Conservation (phyloP, 2,888 invertebrate species). For the Drosophila suboccidentalis region DNA sequence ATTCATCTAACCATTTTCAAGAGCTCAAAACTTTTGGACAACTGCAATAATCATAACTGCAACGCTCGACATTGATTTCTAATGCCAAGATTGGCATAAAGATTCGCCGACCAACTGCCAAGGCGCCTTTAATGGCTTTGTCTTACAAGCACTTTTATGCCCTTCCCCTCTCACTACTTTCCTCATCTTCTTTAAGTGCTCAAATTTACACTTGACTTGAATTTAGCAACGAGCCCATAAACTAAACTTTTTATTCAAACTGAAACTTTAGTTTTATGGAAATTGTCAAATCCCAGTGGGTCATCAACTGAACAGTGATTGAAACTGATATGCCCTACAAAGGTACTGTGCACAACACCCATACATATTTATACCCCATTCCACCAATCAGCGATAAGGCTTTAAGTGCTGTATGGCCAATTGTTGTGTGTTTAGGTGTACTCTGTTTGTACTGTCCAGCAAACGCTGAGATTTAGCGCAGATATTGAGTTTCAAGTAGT, state of each 20-base stretch:
- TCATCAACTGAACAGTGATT: constrained; percentile 53
- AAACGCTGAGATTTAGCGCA: background rate
- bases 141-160: constrained; percentile 65
- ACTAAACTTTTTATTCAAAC: constrained; percentile 60
- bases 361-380: constrained; percentile 13
- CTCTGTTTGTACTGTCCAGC: constrained; percentile 25
- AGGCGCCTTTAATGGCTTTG: constrained; percentile 75
- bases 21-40: constrained; percentile 61
- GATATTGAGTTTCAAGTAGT: constrained; percentile 24
- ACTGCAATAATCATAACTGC: constrained; percentile 81
- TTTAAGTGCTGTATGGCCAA: constrained; percentile 32
- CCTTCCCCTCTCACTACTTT: background rate
- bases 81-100: constrained; percentile 68
- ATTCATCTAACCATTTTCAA: constrained; percentile 13
- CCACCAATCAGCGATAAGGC: constrained; percentile 33
- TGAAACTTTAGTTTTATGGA: constrained; percentile 65
- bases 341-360: constrained; percentile 22
- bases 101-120: constrained; percentile 42
- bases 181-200: constrained; percentile 24
- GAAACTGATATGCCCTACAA: constrained; percentile 68
- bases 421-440: constrained; percentile 63
- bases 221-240: constrained; percentile 58
- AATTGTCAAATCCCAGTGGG: constrained; percentile 58
- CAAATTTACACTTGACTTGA: constrained; percentile 72
- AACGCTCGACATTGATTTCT: constrained; percentile 73